These are phyloP conservation scores for Teleogryllus occipitalis DNA, from an alignment of 1,140 invertebrate species.

Conservation along the genomic window DNA sequence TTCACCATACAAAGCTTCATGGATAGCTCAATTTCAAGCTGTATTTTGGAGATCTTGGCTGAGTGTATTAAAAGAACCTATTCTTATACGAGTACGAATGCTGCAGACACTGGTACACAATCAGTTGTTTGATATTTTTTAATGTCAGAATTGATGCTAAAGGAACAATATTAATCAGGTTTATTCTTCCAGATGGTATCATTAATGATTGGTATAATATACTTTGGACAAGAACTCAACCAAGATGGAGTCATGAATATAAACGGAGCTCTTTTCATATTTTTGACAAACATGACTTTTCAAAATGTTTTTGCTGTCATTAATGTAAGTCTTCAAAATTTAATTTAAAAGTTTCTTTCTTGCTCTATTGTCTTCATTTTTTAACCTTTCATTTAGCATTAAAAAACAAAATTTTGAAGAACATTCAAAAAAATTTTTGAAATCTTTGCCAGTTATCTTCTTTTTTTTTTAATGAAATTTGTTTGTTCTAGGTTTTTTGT, in stretches of 20 bases:
- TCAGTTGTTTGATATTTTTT: no score
- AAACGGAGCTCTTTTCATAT: conserved; percentile 89
- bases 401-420: background rate
- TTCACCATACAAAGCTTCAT: conserved; percentile 67
- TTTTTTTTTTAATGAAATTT: background rate
- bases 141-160: no score
- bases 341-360: background rate
- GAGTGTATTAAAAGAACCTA: conserved; percentile 78
- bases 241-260: conserved; percentile 92
- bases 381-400: background rate
- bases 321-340: conserved; percentile 53
- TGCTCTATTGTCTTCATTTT: no score
- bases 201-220: conserved; percentile 78
- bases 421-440: background rate
- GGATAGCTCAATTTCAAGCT: conserved; percentile 79
- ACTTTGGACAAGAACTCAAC: conserved; percentile 72
- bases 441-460: no score
- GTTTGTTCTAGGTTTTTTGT: conserved; percentile 72
- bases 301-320: conserved; percentile 85
- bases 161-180: no score
- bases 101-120: conserved; percentile 78
- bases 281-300: conserved; percentile 89
- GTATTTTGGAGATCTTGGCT: conserved; percentile 87
- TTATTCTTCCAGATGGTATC: conserved; percentile 62
- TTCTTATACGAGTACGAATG: conserved; percentile 78